These are phyloP conservation scores for Tillus elongatus DNA, from an alignment of 2,888 invertebrate species.

Conservation along the genomic window DNA sequence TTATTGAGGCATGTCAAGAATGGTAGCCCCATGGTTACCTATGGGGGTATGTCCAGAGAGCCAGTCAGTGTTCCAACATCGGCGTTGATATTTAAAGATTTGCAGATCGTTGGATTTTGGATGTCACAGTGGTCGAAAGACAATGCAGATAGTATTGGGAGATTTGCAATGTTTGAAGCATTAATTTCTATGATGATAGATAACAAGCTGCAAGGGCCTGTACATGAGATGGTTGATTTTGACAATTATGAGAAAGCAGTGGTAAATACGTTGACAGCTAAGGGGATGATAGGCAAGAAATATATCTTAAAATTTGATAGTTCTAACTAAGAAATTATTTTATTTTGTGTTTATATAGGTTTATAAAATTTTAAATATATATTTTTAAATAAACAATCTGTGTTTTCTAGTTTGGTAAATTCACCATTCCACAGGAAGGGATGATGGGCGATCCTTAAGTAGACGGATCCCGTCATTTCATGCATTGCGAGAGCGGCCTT, in stretches of 20 bases:
- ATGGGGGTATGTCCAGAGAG: conserved; percentile 88
- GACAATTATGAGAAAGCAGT: conserved; percentile 67
- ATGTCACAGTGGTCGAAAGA: conserved; percentile 75
- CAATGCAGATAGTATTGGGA: conserved; percentile 46
- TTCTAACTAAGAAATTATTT: too few species aligned
- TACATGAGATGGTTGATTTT: conserved; percentile 60
- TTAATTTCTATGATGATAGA: conserved; percentile 60
- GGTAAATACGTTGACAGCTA: conserved; percentile 53
- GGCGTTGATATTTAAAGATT: conserved; percentile 75
- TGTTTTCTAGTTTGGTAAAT: too few species aligned
- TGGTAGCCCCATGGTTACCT: conserved; percentile 78
- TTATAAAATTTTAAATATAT: too few species aligned
- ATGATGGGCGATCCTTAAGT: too few species aligned
- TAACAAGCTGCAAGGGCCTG: conserved; percentile 64
- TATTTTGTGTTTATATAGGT: too few species aligned
- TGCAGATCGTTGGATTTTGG: conserved; percentile 76
- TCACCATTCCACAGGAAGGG: too few species aligned
- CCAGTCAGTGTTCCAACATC: conserved; percentile 76
- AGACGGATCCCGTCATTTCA: too few species aligned
- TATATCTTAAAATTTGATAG: conserved; percentile 59
- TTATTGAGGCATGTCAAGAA: conserved; percentile 64
- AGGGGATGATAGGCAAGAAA: conserved; percentile 70
- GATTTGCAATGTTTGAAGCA: conserved; percentile 65
- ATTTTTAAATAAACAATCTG: too few species aligned
- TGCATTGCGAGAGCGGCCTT: too few species aligned